Evolutionary conservation across 2,113 vertebrate species (phyloP), one percentile per base, ranked within the genome.

Genomic region (Corythoichthys haematopterus): DNA sequence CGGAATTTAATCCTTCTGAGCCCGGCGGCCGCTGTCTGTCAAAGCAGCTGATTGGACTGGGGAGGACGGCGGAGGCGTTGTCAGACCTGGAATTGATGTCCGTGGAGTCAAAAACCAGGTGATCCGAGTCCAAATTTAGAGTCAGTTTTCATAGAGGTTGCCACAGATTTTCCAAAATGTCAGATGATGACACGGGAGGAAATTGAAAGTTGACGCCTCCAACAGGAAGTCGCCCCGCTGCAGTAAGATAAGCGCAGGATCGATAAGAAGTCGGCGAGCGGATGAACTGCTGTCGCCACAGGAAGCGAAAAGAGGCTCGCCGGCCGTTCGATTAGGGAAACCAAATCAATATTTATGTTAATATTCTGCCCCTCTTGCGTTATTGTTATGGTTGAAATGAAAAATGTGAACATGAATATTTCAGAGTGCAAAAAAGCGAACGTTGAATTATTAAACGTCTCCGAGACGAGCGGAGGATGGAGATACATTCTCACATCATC

Each of bases 1-100:
- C 76, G 76, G 83, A 80, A 79, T 88, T 48, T 90, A 90, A 90
- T 88, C 88, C 80, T 83, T 72, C 59, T 14, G 53, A 36, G 79
- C 72, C 75, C 77, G 80, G 11, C 33, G 80, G 82, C 78, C 77
- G 45, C 73, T 75, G 75, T 81, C 87, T 82, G 70, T 82, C 78
- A 69, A 75, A 67, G 1, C 43, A 40, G 48, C 72, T 65, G 64
- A 65, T 74, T 66, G 35, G 8, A 46, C 40, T 47, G 69, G 69
- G 65, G 83, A 81, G 81, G 80, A 1, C 5, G 63, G 63, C 75
- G 77, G 55, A 36, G 40, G 53, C 3, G 28, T 1, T 5, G 33
- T 43, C 1, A 37, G 65, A 74, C 63, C 43, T 63, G 15, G 62
- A 48, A 66, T 74, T 43, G 70, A 15, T 52, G 50, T 51, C 55